Evolutionary conservation across 2,888 invertebrate genomes (phyloP).

Genomic region (Lasioglossum malachurum): DNA sequence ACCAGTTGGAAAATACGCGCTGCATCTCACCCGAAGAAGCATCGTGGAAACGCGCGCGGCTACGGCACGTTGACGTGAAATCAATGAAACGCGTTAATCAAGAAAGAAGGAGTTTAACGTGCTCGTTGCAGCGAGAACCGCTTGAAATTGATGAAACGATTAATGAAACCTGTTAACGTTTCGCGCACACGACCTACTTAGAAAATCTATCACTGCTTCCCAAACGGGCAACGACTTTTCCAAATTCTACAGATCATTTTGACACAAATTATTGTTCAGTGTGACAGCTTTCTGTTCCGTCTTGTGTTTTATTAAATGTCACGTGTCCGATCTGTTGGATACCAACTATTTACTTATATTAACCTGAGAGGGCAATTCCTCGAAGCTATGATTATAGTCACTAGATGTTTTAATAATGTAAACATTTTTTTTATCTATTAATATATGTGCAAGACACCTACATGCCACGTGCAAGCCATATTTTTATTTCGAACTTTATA

Average conservation of each 20-base stretch:
- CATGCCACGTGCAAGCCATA: not conserved
- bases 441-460: not conserved
- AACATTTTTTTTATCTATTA: not conserved
- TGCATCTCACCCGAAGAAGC: slow-evolving; percentile 34
- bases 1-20: slow-evolving; percentile 51
- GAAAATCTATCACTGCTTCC: not conserved
- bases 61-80: slow-evolving; percentile 41
- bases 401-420: not conserved
- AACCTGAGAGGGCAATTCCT: not conserved
- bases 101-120: slow-evolving; percentile 6
- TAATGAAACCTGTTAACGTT: slow-evolving; percentile 16
- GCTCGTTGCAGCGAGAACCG: slow-evolving; percentile 14
- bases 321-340: too few relatives aligned
- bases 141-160: slow-evolving; percentile 14
- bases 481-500: not conserved
- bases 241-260: not conserved
- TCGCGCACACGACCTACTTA: slow-evolving; percentile 9
- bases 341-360: too few relatives aligned
- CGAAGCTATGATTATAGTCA: not conserved
- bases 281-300: not conserved
- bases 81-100: slow-evolving; percentile 45
- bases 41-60: slow-evolving; percentile 20
- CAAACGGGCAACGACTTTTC: not conserved
- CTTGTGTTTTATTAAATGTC: not conserved
- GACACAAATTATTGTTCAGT: not conserved